These are phyloP conservation scores for Eremobia ochroleuca DNA, from an alignment of 2,888 invertebrate species.

Conservation along the genomic window DNA sequence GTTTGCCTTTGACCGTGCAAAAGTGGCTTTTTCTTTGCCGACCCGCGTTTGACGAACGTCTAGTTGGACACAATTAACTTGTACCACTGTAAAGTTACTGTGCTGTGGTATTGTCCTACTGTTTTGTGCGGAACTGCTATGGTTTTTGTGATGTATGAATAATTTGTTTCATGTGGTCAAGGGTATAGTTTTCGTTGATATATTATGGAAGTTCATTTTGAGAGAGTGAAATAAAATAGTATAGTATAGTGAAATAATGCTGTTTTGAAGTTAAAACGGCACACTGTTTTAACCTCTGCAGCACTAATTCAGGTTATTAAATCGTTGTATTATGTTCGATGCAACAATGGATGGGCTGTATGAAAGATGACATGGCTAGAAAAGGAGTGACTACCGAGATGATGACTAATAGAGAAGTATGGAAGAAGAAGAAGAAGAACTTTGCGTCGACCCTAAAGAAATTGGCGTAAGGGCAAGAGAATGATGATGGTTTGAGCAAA, in stretches of 20 bases:
- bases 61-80: slow-evolving; percentile 69
- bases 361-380: background rate
- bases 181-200: slow-evolving; percentile 20
- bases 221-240: background rate
- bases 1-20: slow-evolving; percentile 80
- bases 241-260: background rate
- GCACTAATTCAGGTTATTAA: background rate
- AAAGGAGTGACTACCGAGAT: no score
- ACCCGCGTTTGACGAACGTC: slow-evolving; percentile 68
- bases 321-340: background rate
- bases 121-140: slow-evolving; percentile 47
- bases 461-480: background rate
- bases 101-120: slow-evolving; percentile 55
- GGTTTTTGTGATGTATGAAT: slow-evolving; percentile 59
- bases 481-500: background rate
- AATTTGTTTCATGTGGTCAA: slow-evolving; percentile 46
- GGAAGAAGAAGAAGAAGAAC: no score
- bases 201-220: slow-evolving; percentile 10
- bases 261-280: background rate
- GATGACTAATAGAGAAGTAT: background rate
- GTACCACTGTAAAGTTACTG: slow-evolving; percentile 55
- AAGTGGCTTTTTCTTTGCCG: slow-evolving; percentile 77
- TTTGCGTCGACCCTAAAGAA: background rate
- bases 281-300: background rate
- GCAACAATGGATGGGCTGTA: background rate